A percentile compares a stretch with the other conserved stretches of the same genome.
phyloP scores from a whole-genome alignment of 2,113 vertebrate genomes.

The Tragulus kanchil region DNA sequence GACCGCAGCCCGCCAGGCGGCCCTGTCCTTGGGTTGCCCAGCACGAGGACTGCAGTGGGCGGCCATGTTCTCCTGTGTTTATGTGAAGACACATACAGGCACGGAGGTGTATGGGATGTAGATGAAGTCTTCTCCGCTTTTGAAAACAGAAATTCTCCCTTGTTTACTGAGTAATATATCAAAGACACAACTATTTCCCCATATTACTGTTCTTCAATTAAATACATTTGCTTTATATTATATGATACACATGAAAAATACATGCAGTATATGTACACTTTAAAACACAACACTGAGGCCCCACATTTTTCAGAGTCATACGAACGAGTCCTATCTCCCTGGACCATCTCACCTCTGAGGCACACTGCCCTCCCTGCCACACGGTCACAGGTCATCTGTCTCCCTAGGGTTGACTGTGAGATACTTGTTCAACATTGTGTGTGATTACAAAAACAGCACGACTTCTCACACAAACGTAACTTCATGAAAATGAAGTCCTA shows the following conservation, averaged over 20 bases:
- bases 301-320: too few species aligned
- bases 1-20: background rate
- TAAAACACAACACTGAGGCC: rapidly evolving
- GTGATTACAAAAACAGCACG: background rate
- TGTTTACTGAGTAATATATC: background rate
- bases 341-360: background rate
- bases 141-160: background rate
- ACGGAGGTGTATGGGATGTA: rapidly evolving
- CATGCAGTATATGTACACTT: rapidly evolving
- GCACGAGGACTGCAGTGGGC: background rate
- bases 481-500: background rate
- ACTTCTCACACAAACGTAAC: background rate
- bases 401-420: background rate
- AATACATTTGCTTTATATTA: background rate
- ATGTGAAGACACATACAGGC: background rate
- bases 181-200: rapidly evolving
- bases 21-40: background rate
- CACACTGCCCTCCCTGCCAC: background rate
- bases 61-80: rapidly evolving
- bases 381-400: rapidly evolving
- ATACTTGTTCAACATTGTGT: background rate
- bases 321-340: rapidly evolving
- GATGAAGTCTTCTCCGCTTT: rapidly evolving
- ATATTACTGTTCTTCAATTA: rapidly evolving
- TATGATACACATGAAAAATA: rapidly evolving